A percentile compares a stretch with the other conserved stretches of the same genome.
Evolutionary conservation across 2,797 vertebrate species (phyloP).

Genomic region (Miichthys miiuy): DNA sequence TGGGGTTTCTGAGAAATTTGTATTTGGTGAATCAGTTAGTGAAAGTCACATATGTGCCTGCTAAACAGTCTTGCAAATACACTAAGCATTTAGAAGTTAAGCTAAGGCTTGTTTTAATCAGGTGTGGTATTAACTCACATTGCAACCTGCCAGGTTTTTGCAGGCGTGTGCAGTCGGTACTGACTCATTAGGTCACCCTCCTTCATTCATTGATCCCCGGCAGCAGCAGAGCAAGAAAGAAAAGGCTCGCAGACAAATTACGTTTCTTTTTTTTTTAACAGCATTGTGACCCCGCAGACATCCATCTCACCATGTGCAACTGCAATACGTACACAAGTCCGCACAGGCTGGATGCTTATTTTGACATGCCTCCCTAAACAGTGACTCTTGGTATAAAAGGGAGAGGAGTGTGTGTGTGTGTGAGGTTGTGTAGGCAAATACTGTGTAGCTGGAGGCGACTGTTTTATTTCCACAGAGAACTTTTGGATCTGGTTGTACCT

Average conservation of each 20-base stretch:
- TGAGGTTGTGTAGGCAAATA: slow-evolving; percentile 45
- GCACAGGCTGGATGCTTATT: slow-evolving; percentile 65
- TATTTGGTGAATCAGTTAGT: background rate
- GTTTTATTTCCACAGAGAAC: slow-evolving; percentile 38
- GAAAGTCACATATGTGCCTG: background rate
- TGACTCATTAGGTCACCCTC: slow-evolving; percentile 11
- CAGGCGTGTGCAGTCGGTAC: slow-evolving; percentile 12
- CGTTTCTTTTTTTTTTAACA: slow-evolving; percentile 1
- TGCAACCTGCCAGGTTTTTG: background rate
- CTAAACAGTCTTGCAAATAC: background rate
- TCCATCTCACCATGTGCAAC: slow-evolving; percentile 38
- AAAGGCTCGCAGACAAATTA: slow-evolving; percentile 18
- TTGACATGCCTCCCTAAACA: slow-evolving; percentile 64
- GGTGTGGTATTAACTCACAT: background rate
- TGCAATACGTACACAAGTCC: slow-evolving; percentile 56
- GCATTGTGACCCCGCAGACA: slow-evolving; percentile 42
- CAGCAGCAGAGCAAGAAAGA: slow-evolving; percentile 19
- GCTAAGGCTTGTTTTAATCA: slow-evolving; percentile 3
- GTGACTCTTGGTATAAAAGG: slow-evolving; percentile 47
- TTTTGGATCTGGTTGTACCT: slow-evolving; percentile 22
- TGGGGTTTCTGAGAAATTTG: background rate
- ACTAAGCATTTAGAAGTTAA: slow-evolving; percentile 7
- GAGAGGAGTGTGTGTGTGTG: slow-evolving; percentile 28
- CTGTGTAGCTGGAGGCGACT: slow-evolving; percentile 46
- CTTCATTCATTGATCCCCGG: slow-evolving; percentile 24